Evolutionary conservation across 1,140 invertebrate species (phyloP), one percentile per base, ranked within the genome.

Genomic region (Drosophila varians): DNA sequence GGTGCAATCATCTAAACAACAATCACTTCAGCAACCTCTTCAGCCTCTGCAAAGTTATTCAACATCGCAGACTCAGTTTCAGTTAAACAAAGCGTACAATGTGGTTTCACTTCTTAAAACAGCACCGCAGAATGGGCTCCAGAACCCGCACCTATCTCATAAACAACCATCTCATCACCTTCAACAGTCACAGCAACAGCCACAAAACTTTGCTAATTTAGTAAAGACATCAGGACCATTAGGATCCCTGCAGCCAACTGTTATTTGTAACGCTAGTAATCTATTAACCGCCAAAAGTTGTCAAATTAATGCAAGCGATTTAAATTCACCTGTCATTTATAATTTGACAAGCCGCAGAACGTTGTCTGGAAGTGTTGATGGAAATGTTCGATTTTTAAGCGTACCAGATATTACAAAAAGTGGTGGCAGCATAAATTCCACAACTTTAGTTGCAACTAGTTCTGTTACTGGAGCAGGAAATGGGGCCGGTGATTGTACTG

Each of bases 1-100:
- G 68, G 54, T 64, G 31, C 53, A 64, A 46, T 48, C 60, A 18
- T 56, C 46, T 9, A 80, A 80, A 36, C 73, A 68, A 36, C 65
- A 51, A 38, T 61, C 54, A 14, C 49, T 52, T 19, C 57, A 64
- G 49, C 69, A 49, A 36, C 34, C 42, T 4, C 52, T 58, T n/a
- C 48, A 58, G 21, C 49, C 23, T 16, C 54, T 43, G 14, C 46
- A 49, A 19, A 58, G 31, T 19, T 46, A 49, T 40, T 14, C 69
- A 56, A 26, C 64, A 7, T 23, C 74, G 64, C 58, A 80, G 53
- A 64, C 61, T n/a, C 78, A 82, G 52, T 83, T 80, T 80, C 77
- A 80, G 42, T 66, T 83, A 45, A 83, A 64, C 34, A 83, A 83
- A 56, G 53, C 78, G 4, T 83, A 80, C 42, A 80, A 80, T 55